Evolutionary conservation across 2,113 vertebrate species (phyloP).

Genomic region (Chionomys nivalis): DNA sequence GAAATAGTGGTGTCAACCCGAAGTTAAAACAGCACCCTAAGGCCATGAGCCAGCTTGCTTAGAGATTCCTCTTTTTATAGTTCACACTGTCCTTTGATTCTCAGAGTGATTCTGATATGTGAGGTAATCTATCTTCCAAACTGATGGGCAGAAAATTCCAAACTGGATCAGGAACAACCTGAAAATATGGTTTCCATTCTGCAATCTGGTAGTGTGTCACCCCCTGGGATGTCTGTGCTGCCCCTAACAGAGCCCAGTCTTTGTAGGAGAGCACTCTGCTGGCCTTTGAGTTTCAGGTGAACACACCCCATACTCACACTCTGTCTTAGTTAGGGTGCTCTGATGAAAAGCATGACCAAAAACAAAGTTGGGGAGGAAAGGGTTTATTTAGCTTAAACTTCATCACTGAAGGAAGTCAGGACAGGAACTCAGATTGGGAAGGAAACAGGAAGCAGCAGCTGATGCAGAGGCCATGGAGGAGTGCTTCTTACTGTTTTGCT

Average conservation of each 20-base stretch:
- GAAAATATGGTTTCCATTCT: slow-evolving; percentile 13
- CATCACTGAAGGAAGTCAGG: background rate
- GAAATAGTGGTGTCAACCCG: background rate
- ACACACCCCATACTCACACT: background rate
- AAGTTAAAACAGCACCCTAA: background rate
- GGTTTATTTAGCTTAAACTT: background rate
- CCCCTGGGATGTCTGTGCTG: background rate
- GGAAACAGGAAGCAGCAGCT: background rate
- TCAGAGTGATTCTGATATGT: slow-evolving; percentile 1
- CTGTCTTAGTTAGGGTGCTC: background rate
- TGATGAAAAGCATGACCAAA: background rate
- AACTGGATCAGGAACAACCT: background rate
- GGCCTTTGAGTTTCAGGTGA: background rate
- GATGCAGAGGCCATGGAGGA: background rate
- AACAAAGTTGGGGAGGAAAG: background rate
- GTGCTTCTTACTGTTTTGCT: background rate
- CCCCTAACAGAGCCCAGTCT: background rate
- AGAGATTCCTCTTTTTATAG: background rate
- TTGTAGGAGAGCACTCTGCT: background rate
- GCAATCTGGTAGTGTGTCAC: background rate
- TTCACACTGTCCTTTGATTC: background rate
- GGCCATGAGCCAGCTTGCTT: background rate
- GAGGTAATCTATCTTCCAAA: background rate
- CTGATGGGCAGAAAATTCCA: slow-evolving; percentile 10
- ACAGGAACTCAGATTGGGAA: background rate